phyloP scores from a whole-genome alignment of 2,113 vertebrate genomes.

The Osmerus eperlanus region DNA sequence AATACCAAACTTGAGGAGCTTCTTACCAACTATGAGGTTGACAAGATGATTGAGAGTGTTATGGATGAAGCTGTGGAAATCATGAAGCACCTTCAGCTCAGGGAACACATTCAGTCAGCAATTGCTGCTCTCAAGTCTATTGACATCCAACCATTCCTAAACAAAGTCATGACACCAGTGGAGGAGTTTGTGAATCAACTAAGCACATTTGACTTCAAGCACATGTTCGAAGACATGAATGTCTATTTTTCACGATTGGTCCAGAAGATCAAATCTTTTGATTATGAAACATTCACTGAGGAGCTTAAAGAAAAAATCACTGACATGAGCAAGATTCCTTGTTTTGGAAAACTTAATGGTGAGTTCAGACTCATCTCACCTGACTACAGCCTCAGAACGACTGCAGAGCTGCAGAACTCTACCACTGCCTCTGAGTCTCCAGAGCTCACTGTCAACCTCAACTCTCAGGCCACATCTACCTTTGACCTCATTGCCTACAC shows the following conservation, averaged over 20 bases:
- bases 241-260: constrained; percentile 70
- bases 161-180: constrained; percentile 64
- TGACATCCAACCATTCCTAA: constrained; percentile 69
- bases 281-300: constrained; percentile 79
- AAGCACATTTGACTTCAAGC: constrained; percentile 76
- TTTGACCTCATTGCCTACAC: constrained; percentile 74
- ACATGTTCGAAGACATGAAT: constrained; percentile 75
- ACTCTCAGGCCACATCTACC: constrained; percentile 74
- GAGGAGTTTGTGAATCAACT: constrained; percentile 72
- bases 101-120: constrained; percentile 73
- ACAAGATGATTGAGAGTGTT: constrained; percentile 72
- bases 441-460: constrained; percentile 75
- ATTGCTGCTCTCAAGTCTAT: constrained; percentile 67
- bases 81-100: constrained; percentile 76
- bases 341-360: constrained; percentile 83
- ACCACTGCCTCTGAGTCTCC: constrained; percentile 68
- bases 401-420: constrained; percentile 76
- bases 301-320: constrained; percentile 73
- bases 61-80: constrained; percentile 78
- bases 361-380: constrained; percentile 79
- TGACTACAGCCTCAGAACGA: constrained; percentile 75
- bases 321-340: constrained; percentile 74
- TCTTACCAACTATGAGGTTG: constrained; percentile 76
- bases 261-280: constrained; percentile 75
- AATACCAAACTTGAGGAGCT: constrained; percentile 67